These are phyloP conservation scores for Hydrolagus colliei DNA, from an alignment of 2,797 vertebrate species.

Conservation along the genomic window DNA sequence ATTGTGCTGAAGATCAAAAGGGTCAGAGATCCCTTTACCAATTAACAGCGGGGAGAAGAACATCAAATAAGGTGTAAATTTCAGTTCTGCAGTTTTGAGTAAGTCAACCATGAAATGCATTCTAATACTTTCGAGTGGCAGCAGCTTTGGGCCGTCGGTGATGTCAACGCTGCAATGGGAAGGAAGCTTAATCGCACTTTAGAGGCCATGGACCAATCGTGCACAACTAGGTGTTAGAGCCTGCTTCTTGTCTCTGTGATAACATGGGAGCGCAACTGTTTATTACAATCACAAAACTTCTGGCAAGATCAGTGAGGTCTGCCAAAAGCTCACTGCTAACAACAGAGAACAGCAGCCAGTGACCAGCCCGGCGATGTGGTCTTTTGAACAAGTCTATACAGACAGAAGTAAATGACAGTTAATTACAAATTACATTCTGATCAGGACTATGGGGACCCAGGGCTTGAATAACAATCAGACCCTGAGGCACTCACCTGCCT, in stretches of 20 bases:
- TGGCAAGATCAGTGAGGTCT: slow-evolving; percentile 39
- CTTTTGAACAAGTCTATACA: slow-evolving; percentile 64
- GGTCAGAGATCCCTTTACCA: slow-evolving; percentile 80
- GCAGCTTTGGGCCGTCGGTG: slow-evolving; percentile 68
- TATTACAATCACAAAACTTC: slow-evolving; percentile 33
- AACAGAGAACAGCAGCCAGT: slow-evolving; percentile 55
- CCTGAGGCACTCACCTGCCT: slow-evolving; percentile 71
- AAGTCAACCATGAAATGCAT: slow-evolving; percentile 78
- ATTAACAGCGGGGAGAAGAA: slow-evolving; percentile 77
- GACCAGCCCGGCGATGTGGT: slow-evolving; percentile 57
- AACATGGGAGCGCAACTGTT: slow-evolving; percentile 52
- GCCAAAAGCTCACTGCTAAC: slow-evolving; percentile 53
- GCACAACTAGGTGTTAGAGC: slow-evolving; percentile 69
- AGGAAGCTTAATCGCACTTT: slow-evolving; percentile 69
- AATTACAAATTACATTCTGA: slow-evolving; percentile 76
- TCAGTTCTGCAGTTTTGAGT: slow-evolving; percentile 79
- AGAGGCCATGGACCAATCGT: slow-evolving; percentile 65
- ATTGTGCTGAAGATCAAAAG: slow-evolving; percentile 80
- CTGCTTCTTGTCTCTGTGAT: slow-evolving; percentile 75
- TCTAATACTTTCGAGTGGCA: slow-evolving; percentile 72
- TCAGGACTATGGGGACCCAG: slow-evolving; percentile 58
- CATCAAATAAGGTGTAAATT: slow-evolving; percentile 86
- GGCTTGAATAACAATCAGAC: slow-evolving; percentile 63
- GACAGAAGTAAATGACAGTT: slow-evolving; percentile 71
- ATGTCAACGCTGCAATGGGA: slow-evolving; percentile 64